A percentile compares a stretch with the other conserved stretches of the same genome.
These are phyloP conservation scores for Zingel zingel DNA, from an alignment of 2,113 vertebrate species.

Conservation along the genomic window DNA sequence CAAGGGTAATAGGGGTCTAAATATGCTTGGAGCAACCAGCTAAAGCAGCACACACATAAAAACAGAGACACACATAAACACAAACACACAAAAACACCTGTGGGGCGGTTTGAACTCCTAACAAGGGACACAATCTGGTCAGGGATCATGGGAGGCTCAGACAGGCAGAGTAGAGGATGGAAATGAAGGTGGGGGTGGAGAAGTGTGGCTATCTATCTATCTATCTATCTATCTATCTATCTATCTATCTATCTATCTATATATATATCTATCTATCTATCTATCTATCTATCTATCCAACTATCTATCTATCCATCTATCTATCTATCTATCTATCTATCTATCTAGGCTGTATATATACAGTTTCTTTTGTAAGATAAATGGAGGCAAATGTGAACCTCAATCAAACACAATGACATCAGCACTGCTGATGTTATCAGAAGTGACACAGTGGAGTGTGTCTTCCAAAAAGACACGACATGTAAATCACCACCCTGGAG, in stretches of 20 bases:
- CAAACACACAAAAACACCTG: slow-evolving; percentile 4
- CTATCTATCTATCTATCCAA: neutral
- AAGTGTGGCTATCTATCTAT: slow-evolving; percentile 15
- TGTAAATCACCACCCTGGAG: slow-evolving; percentile 41
- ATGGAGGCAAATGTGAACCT: neutral
- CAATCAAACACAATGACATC: neutral
- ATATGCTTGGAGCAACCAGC: slow-evolving; percentile 37
- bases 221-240: neutral
- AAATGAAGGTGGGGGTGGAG: slow-evolving; percentile 20
- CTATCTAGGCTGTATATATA: neutral
- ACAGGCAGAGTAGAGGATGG: slow-evolving; percentile 11
- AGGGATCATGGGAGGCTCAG: slow-evolving; percentile 50
- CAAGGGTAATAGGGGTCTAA: slow-evolving; percentile 59
- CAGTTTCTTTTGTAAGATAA: neutral
- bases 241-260: neutral
- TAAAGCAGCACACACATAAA: slow-evolving; percentile 3
- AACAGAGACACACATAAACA: slow-evolving; percentile 3
- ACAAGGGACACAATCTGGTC: slow-evolving; percentile 70
- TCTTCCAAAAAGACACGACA: slow-evolving; percentile 31
- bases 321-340: neutral
- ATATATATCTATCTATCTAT: neutral
- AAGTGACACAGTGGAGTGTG: slow-evolving; percentile 20
- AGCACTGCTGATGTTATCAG: slow-evolving; percentile 5
- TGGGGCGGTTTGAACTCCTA: slow-evolving; percentile 55
- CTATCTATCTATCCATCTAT: neutral